A percentile compares a stretch with the other conserved stretches of the same genome.
Evolutionary conservation across 2,888 invertebrate genomes (phyloP).

Genomic region (Cremastinae sp.): DNA sequence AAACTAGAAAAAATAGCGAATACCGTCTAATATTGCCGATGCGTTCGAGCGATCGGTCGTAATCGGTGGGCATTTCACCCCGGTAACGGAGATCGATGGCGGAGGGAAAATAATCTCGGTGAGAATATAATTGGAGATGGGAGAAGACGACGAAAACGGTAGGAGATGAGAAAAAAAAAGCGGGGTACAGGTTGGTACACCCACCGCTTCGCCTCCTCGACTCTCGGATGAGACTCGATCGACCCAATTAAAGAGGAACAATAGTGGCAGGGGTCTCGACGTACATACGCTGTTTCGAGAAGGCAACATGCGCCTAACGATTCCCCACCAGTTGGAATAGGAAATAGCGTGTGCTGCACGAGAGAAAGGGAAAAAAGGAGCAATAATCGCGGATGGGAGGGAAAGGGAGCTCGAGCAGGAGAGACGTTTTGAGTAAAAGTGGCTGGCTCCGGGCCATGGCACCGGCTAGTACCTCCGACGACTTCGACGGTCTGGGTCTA

Average conservation of each 20-base stretch:
- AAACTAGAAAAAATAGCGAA: conserved; percentile 40
- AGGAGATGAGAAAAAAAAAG: conserved; percentile 40
- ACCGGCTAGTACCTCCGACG: conserved; percentile 68
- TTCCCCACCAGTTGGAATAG: conserved; percentile 41
- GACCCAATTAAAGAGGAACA: conserved; percentile 71
- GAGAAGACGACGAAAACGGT: conserved; percentile 32
- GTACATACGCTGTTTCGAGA: conserved; percentile 15
- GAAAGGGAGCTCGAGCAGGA: too few relatives aligned
- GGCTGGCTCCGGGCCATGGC: conserved; percentile 76
- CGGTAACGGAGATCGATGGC: background rate
- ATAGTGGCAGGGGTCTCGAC: conserved; percentile 63
- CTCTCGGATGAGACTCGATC: conserved; percentile 65
- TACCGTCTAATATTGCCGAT: conserved; percentile 71
- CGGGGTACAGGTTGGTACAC: conserved; percentile 62
- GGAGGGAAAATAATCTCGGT: background rate
- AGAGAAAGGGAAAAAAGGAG: conserved; percentile 19
- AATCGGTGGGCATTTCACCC: conserved; percentile 70
- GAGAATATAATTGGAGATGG: background rate
- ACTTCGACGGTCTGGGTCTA: conserved; percentile 52
- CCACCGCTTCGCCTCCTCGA: conserved; percentile 56
- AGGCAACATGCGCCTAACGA: conserved; percentile 40
- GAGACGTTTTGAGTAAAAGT: conserved; percentile 25
- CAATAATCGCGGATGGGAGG: conserved; percentile 4
- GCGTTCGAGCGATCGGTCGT: conserved; percentile 71
- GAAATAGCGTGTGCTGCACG: conserved; percentile 40